Percentiles rank a stretch among this genome's conserved stretches.
phyloP scores from a whole-genome alignment of 2,888 invertebrate genomes.

The Morpho deidamia region DNA sequence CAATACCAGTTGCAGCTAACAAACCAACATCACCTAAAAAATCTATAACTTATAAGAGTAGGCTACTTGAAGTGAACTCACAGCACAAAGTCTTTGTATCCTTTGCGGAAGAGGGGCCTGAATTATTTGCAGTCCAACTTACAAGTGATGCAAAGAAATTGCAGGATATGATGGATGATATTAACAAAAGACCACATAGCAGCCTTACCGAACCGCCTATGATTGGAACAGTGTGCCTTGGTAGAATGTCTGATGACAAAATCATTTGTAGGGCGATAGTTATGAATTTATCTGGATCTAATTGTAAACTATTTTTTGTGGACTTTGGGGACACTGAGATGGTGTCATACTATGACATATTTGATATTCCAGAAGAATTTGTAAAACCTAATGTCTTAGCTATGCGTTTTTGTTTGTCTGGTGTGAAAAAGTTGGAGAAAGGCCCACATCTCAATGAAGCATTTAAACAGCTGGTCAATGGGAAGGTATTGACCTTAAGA shows the following conservation, averaged over 20 bases:
- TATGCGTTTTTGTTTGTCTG: conserved; percentile 84
- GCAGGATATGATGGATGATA: conserved; percentile 83
- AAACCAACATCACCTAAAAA: conserved; percentile 58
- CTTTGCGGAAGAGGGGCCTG: conserved; percentile 88
- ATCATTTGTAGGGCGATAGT: conserved; percentile 87
- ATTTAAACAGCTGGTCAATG: conserved; percentile 83
- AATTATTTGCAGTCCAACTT: conserved; percentile 86
- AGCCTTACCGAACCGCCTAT: conserved; percentile 82
- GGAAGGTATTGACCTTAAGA: conserved; percentile 80
- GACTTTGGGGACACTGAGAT: conserved; percentile 89
- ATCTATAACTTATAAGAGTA: conserved; percentile 74
- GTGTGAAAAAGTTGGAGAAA: conserved; percentile 80
- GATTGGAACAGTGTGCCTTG: conserved; percentile 87
- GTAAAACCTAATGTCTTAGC: conserved; percentile 86
- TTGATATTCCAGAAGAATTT: conserved; percentile 85
- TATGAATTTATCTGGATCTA: conserved; percentile 83
- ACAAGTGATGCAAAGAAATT: conserved; percentile 79
- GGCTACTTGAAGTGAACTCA: conserved; percentile 60
- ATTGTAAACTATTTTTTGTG: conserved; percentile 87
- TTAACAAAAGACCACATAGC: conserved; percentile 80
- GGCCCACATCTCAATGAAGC: conserved; percentile 81
- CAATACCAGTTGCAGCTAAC: conserved; percentile 25
- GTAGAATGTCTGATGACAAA: conserved; percentile 83
- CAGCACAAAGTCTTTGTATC: conserved; percentile 85
- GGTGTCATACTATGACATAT: conserved; percentile 84